These are phyloP conservation scores for Volucella zonaria DNA, from an alignment of 2,888 invertebrate genomes.

Conservation along the genomic window DNA sequence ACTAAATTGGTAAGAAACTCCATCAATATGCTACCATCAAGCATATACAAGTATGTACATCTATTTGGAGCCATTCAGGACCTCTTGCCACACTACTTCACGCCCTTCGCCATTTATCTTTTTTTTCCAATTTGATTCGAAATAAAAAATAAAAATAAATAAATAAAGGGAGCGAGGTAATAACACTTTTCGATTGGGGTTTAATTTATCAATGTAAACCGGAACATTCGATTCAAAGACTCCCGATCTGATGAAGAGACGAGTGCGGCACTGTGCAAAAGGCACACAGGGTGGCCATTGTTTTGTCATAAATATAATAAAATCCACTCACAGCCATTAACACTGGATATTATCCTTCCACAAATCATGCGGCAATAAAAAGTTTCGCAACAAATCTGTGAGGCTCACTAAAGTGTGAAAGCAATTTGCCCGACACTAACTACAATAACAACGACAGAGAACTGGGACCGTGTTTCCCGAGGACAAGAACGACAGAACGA, in stretches of 20 bases:
- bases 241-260: slow-evolving; percentile 5
- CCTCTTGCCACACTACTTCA: no score
- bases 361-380: slow-evolving; percentile 72
- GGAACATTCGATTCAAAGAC: slow-evolving; percentile 42
- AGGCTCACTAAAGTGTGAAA: slow-evolving; percentile 66
- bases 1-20: no score
- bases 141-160: no score
- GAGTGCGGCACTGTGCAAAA: neutral
- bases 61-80: no score
- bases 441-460: neutral
- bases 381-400: slow-evolving; percentile 62
- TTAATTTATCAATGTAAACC: slow-evolving; percentile 52
- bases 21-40: no score
- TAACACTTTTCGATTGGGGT: slow-evolving; percentile 22
- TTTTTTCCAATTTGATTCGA: no score
- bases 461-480: neutral
- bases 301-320: slow-evolving; percentile 73
- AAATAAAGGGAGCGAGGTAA: no score
- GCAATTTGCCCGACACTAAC: slow-evolving; percentile 50
- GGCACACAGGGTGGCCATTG: slow-evolving; percentile 36
- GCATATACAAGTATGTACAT: no score
- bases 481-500: neutral
- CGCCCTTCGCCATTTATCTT: no score
- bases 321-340: slow-evolving; percentile 73
- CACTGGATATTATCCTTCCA: slow-evolving; percentile 74